These are phyloP conservation scores for Pogonomyrmex barbatus DNA, from an alignment of 1,140 invertebrate species.

Conservation along the genomic window DNA sequence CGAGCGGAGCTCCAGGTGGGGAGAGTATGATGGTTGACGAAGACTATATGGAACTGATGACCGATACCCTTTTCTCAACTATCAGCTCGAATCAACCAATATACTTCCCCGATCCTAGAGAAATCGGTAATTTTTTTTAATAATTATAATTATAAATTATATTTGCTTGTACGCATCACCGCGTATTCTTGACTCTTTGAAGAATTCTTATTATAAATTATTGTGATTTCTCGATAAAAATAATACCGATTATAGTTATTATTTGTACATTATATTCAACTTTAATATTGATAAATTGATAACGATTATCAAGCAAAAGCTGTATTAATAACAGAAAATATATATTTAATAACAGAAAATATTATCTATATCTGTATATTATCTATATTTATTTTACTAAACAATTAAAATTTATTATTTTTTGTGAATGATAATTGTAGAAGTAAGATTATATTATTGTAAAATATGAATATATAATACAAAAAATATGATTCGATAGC, in stretches of 20 bases:
- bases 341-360: too few relatives aligned
- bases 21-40: slow-evolving; percentile 94
- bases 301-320: too few relatives aligned
- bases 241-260: neutral
- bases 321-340: too few relatives aligned
- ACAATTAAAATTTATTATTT: too few relatives aligned
- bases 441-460: neutral
- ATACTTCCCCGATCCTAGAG: slow-evolving; percentile 98
- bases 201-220: neutral
- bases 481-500: slow-evolving; percentile 82
- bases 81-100: slow-evolving; percentile 96
- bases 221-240: neutral
- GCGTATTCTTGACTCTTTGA: neutral
- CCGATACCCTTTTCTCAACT: slow-evolving; percentile 95
- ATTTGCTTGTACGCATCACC: neutral
- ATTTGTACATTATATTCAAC: too few relatives aligned
- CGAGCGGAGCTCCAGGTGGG: slow-evolving; percentile 86
- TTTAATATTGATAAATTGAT: too few relatives aligned
- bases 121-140: slow-evolving; percentile 92
- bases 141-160: neutral
- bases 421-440: neutral
- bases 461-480: neutral
- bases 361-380: too few relatives aligned
- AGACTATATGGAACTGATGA: slow-evolving; percentile 95
- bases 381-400: too few relatives aligned